Base-by-base conservation (phyloP, 2,113 vertebrate species). In the Eidolon helvum region DNA sequence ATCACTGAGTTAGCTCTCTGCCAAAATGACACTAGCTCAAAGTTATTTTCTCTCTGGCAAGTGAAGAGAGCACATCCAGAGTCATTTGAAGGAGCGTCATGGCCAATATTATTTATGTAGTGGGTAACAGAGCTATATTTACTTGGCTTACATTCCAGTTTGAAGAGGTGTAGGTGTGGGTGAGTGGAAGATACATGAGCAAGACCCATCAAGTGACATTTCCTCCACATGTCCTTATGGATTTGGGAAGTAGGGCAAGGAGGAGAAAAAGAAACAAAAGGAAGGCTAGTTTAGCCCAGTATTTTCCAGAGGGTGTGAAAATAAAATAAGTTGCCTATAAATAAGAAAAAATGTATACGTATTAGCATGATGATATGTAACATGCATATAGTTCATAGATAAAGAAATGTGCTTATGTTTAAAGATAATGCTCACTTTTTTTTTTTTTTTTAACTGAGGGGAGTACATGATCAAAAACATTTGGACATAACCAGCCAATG, bases 1-100 rank as follows among this genome's bases (percentile, higher is more conserved):
- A 97, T 96, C 84, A 98, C 72, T 30, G 71, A 97, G 94, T 98
- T 97, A 98, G 85, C 92, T 91, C 33, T 91, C 97, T 43, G 74
- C 96, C 7, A 43, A 80, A 90, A 4, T 96, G 95, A 94, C 35
- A 78, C 8, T 55, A 24, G 22, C 96, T 92, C 83, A 86, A 63
- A 40, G 48, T 92, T 96, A 96, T 95, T 86, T 97, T 93, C 89
- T 97, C 53, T 90, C 87, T 90, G 93, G 86, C 45, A 92, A 26
- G 26, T 33, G 77, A 87, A 95, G 50, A 65, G 75, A 82, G 74
- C 35, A 78, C 89, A 90, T 72, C 93, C 91, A 74, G 93, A 82
- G 59, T 90, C 53, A 97, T 97, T 96, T 97, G 96, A 90, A 77
- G 59, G 57, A 91, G 66, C 24, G 80, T 45, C 0, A 0, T 78